These are phyloP conservation scores for Burhinus oedicnemus DNA, from an alignment of 2,113 vertebrate species.

Conservation along the genomic window DNA sequence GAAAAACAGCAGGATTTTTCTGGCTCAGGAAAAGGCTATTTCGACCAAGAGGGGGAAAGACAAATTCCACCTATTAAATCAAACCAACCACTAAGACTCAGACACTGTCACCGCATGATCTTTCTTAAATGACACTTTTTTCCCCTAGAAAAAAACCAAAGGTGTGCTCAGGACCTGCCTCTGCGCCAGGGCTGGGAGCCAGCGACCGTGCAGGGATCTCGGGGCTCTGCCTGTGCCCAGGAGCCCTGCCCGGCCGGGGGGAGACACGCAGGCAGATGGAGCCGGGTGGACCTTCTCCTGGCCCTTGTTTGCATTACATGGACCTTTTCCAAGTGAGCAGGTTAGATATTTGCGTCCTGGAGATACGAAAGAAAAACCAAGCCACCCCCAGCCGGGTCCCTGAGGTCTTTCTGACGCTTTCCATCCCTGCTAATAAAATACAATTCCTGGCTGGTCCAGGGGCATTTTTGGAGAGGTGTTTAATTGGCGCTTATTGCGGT, in stretches of 20 bases:
- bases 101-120: neutral
- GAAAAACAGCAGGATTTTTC: neutral
- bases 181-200: neutral
- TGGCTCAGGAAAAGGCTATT: constrained; percentile 4
- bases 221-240: neutral
- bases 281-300: neutral
- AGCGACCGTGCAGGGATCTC: rapidly evolving
- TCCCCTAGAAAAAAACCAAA: neutral
- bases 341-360: neutral
- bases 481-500: neutral
- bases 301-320: rapidly evolving
- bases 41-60: neutral
- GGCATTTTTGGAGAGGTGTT: neutral
- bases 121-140: neutral
- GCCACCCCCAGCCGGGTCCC: neutral
- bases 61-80: neutral
- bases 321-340: neutral
- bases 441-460: neutral
- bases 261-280: rapidly evolving
- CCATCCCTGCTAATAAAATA: neutral
- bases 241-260: neutral
- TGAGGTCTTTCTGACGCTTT: neutral
- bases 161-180: neutral
- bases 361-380: neutral
- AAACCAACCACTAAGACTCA: rapidly evolving